Conservation (phyloP, 2,888 invertebrate species). For the Isoperla grammatica region DNA sequence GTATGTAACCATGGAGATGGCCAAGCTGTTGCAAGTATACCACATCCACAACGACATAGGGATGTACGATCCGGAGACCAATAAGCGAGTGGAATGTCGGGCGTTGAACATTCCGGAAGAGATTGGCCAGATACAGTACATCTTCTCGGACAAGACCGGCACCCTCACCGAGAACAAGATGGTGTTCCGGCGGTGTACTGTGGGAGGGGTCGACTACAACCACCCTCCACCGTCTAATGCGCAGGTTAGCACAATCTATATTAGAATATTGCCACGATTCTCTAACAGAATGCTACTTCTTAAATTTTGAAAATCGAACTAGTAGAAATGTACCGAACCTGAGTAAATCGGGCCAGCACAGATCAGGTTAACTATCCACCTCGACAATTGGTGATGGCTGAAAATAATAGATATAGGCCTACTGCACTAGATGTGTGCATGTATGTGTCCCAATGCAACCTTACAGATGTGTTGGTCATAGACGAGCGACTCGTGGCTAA, state of each 20-base stretch:
- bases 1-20: conserved; percentile 95
- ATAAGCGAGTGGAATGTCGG: conserved; percentile 81
- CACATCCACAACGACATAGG: conserved; percentile 88
- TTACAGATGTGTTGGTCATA: too few relatives aligned
- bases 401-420: too few relatives aligned
- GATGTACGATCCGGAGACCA: conserved; percentile 76
- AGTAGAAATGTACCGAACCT: too few relatives aligned
- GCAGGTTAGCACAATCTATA: conserved; percentile 17
- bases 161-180: conserved; percentile 97
- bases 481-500: too few relatives aligned
- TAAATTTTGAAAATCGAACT: too few relatives aligned
- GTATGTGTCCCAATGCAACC: too few relatives aligned
- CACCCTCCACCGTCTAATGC: conserved; percentile 64
- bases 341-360: too few relatives aligned
- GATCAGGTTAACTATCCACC: too few relatives aligned
- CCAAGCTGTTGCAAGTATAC: conserved; percentile 91
- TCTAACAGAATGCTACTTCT: too few relatives aligned
- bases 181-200: conserved; percentile 88
- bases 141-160: conserved; percentile 97
- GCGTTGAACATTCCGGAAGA: conserved; percentile 97
- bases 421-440: too few relatives aligned
- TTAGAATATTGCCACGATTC: background rate
- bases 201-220: conserved; percentile 84
- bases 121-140: conserved; percentile 89
- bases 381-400: too few relatives aligned